phyloP scores from a whole-genome alignment of 2,888 invertebrate genomes.

The Portevinia maculata region DNA sequence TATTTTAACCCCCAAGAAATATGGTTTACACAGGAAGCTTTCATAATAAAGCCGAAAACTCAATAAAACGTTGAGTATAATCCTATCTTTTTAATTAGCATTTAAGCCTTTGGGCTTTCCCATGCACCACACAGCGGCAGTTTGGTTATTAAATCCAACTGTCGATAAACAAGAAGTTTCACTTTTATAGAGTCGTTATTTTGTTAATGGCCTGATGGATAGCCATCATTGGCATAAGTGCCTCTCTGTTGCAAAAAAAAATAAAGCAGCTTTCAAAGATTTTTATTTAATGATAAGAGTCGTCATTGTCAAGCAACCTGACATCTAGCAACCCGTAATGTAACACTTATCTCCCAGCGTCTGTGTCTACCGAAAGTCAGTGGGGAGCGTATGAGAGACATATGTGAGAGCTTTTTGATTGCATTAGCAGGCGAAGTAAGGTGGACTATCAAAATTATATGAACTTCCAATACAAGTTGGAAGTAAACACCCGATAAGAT shows the following conservation, averaged over 20 bases:
- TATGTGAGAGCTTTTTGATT: not conserved
- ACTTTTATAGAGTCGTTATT: not conserved
- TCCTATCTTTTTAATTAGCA: constrained; percentile 41
- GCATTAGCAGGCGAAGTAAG: too few species aligned
- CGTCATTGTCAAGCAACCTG: constrained; percentile 22
- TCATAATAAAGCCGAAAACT: constrained; percentile 22
- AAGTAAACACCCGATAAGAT: constrained; percentile 35
- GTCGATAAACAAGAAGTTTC: not conserved
- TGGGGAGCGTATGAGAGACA: not conserved
- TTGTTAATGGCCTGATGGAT: not conserved
- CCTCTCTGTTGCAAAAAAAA: constrained; percentile 2
- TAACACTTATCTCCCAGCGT: constrained; percentile 19
- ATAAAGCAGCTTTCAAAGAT: constrained; percentile 19
- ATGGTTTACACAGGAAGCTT: constrained; percentile 3
- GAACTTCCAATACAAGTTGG: not conserved
- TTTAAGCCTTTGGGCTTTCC: constrained; percentile 6
- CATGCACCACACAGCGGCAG: not conserved
- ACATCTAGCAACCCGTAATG: constrained; percentile 20
- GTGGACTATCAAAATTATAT: constrained; percentile 17
- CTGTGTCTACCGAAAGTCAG: too few species aligned
- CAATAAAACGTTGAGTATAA: constrained; percentile 32
- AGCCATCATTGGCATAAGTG: constrained; percentile 9
- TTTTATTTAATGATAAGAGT: constrained; percentile 21
- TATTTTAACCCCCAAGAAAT: not conserved
- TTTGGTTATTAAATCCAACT: constrained; percentile 29